Conservation (phyloP, 2,113 vertebrate species). For the Podilymbus podiceps region DNA sequence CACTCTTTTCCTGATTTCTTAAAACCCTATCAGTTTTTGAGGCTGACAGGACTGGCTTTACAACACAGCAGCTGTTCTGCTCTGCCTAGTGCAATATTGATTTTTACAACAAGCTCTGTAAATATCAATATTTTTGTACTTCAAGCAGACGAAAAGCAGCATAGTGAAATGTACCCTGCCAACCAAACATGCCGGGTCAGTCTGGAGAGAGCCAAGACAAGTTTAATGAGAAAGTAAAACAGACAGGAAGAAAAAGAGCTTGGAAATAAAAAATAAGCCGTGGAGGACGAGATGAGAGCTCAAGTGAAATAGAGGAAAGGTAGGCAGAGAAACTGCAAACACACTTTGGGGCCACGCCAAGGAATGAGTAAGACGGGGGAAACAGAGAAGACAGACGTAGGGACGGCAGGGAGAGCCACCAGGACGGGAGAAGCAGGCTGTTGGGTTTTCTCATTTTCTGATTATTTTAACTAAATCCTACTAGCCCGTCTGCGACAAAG, state of each 20-base stretch:
- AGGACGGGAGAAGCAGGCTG: fast-evolving
- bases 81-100: not conserved
- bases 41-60: not conserved
- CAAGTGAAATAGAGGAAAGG: not conserved
- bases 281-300: not conserved
- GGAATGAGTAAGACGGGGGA: fast-evolving
- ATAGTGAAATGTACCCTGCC: not conserved
- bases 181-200: not conserved
- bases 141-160: not conserved
- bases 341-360: not conserved
- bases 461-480: not conserved
- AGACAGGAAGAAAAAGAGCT: not conserved
- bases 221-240: conserved; percentile 34
- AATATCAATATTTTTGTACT: conserved; percentile 59
- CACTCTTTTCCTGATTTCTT: not conserved
- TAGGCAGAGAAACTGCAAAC: not conserved
- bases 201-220: not conserved
- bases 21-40: not conserved
- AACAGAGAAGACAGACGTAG: fast-evolving
- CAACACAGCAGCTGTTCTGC: not conserved
- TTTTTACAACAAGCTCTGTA: conserved; percentile 10
- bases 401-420: not conserved
- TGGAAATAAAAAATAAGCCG: not conserved
- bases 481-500: not conserved
- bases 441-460: fast-evolving